phyloP scores from a whole-genome alignment of 2,888 invertebrate genomes.

The Lasioglossum morio region DNA sequence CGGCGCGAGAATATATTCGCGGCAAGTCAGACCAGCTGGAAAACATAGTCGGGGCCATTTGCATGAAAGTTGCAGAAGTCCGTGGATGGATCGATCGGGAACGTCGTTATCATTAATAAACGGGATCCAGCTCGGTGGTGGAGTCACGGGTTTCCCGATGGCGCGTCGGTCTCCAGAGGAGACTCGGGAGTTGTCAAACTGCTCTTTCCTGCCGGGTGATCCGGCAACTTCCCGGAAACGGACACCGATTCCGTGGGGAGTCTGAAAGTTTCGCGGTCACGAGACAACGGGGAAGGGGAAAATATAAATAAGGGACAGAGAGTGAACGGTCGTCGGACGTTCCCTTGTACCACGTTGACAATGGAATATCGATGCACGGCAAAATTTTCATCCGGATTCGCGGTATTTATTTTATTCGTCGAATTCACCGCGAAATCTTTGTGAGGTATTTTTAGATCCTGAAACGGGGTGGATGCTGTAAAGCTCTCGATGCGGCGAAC shows the following conservation, averaged over 20 bases:
- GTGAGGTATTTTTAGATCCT: neutral
- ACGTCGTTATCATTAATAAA: constrained; percentile 55
- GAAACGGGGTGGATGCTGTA: neutral
- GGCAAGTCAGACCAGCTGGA: neutral
- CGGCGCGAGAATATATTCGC: neutral
- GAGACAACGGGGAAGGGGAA: neutral
- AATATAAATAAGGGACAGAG: constrained; percentile 59
- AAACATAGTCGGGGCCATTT: neutral
- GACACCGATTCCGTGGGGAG: constrained; percentile 65
- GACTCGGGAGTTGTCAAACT: constrained; percentile 57
- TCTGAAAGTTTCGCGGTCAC: constrained; percentile 54
- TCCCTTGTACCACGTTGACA: constrained; percentile 45
- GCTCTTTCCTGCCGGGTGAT: constrained; percentile 37
- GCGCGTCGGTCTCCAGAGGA: constrained; percentile 36
- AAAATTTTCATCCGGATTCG: neutral
- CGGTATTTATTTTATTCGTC: neutral
- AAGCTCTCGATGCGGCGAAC: neutral
- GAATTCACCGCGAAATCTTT: neutral
- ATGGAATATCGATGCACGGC: constrained; percentile 4
- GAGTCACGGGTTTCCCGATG: constrained; percentile 47
- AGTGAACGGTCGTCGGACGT: constrained; percentile 36
- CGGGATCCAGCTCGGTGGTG: constrained; percentile 19
- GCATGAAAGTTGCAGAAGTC: constrained; percentile 15
- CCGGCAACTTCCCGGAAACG: constrained; percentile 59
- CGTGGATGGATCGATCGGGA: constrained; percentile 19